These are phyloP conservation scores for Gonioctena quinquepunctata DNA, from an alignment of 1,140 invertebrate species.

Conservation along the genomic window DNA sequence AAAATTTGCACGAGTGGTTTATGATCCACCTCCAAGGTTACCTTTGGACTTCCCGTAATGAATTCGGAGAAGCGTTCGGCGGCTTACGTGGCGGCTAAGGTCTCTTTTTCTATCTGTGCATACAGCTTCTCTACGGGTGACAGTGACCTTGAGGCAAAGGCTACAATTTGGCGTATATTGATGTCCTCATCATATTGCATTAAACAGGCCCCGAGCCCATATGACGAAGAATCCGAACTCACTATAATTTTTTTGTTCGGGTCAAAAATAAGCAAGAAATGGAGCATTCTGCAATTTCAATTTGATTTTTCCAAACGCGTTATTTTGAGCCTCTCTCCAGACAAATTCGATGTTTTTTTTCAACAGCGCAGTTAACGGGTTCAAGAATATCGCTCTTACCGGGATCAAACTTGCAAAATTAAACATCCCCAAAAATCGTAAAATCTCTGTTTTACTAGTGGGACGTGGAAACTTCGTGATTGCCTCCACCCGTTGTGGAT, in stretches of 20 bases:
- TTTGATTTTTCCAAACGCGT: background rate
- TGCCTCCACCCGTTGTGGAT: background rate
- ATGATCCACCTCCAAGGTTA: background rate
- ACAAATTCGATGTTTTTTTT: background rate
- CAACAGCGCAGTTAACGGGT: background rate
- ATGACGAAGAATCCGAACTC: background rate
- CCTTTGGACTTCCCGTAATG: background rate
- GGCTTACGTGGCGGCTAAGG: slow-evolving; percentile 33
- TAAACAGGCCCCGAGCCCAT: slow-evolving; percentile 15
- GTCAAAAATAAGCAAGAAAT: background rate
- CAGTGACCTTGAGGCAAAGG: slow-evolving; percentile 43
- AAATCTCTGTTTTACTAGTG: background rate
- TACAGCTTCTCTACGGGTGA: slow-evolving; percentile 37
- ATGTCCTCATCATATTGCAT: background rate
- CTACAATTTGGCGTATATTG: slow-evolving; percentile 41
- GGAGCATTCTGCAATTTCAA: too few relatives aligned
- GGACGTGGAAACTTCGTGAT: background rate
- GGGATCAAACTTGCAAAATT: background rate
- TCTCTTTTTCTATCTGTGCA: slow-evolving; percentile 57
- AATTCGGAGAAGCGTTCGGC: background rate
- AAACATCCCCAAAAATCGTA: background rate
- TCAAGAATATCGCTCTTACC: too few relatives aligned
- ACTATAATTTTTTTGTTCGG: background rate
- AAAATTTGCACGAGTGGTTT: slow-evolving; percentile 21
- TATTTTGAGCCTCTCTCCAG: background rate